Evolutionary conservation across 2,113 vertebrate species (phyloP).

Genomic region (Megaceryle torquata): DNA sequence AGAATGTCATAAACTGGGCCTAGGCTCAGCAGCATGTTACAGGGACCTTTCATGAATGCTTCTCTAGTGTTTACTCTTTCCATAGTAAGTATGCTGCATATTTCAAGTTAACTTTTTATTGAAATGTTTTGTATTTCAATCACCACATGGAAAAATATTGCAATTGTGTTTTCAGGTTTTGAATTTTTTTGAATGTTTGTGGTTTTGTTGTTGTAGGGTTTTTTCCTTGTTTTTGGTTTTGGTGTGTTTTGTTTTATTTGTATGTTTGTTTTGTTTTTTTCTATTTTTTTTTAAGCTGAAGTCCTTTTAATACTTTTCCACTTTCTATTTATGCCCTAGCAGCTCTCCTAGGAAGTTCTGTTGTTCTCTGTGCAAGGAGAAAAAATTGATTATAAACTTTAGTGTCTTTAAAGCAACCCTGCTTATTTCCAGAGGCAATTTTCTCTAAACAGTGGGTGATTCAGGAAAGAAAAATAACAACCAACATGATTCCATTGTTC

Average conservation of each 20-base stretch:
- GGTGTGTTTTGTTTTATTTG: no score
- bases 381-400: neutral
- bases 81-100: neutral
- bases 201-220: no score
- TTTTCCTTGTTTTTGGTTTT: no score
- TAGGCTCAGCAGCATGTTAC: neutral
- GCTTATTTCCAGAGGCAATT: neutral
- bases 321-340: neutral
- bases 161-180: neutral
- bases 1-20: neutral
- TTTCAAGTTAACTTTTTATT: neutral
- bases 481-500: neutral
- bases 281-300: neutral
- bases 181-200: no score
- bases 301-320: neutral
- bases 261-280: neutral
- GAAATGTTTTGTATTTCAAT: neutral
- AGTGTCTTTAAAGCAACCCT: neutral
- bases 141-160: neutral
- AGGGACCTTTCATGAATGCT: neutral
- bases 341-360: neutral
- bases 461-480: neutral
- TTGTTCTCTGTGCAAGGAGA: neutral
- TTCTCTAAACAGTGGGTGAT: neutral
- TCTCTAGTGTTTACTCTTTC: neutral